phyloP scores from a whole-genome alignment of 2,888 invertebrate species.

The Dynastes grantii region DNA sequence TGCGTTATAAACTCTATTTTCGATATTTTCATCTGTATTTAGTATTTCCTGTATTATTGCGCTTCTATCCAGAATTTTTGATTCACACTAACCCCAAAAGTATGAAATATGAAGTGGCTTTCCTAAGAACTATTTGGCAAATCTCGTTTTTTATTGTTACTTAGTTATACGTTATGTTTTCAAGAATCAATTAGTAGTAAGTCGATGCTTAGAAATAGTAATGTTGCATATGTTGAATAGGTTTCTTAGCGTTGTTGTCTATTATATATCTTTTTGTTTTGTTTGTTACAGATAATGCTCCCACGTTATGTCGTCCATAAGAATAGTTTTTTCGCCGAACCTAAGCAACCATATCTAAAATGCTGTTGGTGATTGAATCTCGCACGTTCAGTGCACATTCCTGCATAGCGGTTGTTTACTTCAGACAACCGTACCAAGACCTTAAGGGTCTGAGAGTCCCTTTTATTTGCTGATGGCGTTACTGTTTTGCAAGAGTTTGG shows the following conservation, averaged over 20 bases:
- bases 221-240: too few species aligned
- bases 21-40: too few species aligned
- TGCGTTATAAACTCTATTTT: too few species aligned
- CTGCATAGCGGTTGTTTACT: conserved; percentile 35
- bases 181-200: too few species aligned
- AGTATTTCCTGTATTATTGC: too few species aligned
- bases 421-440: conserved; percentile 28
- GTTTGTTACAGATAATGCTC: conserved; percentile 46
- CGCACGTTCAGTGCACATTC: conserved; percentile 16
- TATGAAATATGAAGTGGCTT: too few species aligned
- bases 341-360: conserved; percentile 17
- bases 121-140: too few species aligned
- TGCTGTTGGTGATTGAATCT: conserved; percentile 22
- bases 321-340: not conserved
- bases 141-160: too few species aligned
- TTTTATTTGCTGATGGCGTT: conserved; percentile 42
- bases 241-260: not conserved
- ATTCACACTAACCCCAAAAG: too few species aligned
- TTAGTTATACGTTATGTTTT: too few species aligned
- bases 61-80: too few species aligned
- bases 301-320: conserved; percentile 29
- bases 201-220: too few species aligned
- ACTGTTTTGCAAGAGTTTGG: conserved; percentile 53
- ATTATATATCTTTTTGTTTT: not conserved
- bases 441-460: conserved; percentile 23